Base-by-base conservation (phyloP, 37 sponge, comb jelly and placozoan genomes). In the Petrosia ficiformis region DNA sequence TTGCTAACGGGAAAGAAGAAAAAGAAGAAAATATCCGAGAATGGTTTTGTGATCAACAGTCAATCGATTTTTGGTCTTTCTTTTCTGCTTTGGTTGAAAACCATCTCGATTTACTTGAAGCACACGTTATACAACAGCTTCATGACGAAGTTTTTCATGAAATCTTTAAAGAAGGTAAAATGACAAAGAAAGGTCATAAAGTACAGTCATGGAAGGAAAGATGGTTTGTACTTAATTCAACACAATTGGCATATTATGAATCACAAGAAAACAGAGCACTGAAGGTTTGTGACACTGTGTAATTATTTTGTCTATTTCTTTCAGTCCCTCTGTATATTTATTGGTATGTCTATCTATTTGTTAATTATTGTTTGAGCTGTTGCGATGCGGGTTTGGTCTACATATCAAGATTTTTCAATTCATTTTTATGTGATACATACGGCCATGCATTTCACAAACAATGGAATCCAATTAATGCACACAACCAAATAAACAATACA, bases 121-220 rank as follows among this genome's bases (percentile, higher is more conserved):
- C 57, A 28, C 14, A 22, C 24, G 31, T 6, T 43, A 14, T 44
- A 4, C 54, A 43, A 29, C 6, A 8, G 5, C 63, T 61, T 11
- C 26, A 61, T n/a, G 28, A 61, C 22, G 82, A 81, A 59, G 57
- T 57, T n/a, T 28, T 81, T 25, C 39, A 71, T 63, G 82, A 84
- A 71, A n/a, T 83, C 3, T 39, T 88, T 10, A 77, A 67, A 59
- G 22, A 59, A 8, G 89, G 89, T 0, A 82, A 43, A 63, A 35
- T 88, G 71, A 74, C 32, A 33, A 88, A 88, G 76, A 88, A 83
- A 42, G 89, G 89, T 6, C 89, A 88, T 57, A 38, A 64, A 10
- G 69, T 82, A 21, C 79, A 59, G 74, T 79, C 67, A 48, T 88
- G 89, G 89, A 88, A 88, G 61, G 71, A 57, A 31, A 78, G 89